A percentile compares a stretch with the other conserved stretches of the same genome.
Evolutionary conservation across 2,888 invertebrate species (phyloP).

Genomic region (Sphecodes monilicornis): DNA sequence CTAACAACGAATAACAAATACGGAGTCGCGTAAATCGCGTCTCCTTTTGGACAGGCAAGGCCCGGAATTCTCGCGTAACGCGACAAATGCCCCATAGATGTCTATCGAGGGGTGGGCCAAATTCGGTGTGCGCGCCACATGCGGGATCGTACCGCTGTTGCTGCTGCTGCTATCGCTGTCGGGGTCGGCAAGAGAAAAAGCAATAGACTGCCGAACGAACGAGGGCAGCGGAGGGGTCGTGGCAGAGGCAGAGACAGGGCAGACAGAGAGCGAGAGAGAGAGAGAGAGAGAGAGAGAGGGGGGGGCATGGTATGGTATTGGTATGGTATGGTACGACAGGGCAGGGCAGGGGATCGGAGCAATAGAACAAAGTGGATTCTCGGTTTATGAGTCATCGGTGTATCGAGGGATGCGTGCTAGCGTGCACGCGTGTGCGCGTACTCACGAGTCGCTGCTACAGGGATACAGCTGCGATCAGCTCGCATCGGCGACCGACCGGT

Average conservation of each 20-base stretch:
- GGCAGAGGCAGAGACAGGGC: neutral
- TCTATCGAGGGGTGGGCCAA: neutral
- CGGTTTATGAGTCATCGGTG: slow-evolving; percentile 78
- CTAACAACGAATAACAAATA: slow-evolving; percentile 9
- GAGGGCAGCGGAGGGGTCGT: slow-evolving; percentile 12
- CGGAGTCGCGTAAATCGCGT: neutral
- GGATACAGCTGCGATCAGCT: slow-evolving; percentile 22
- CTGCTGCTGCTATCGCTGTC: slow-evolving; percentile 5
- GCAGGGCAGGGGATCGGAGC: slow-evolving; percentile 42
- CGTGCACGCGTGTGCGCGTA: neutral
- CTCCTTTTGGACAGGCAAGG: neutral
- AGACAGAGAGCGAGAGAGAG: neutral
- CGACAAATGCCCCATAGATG: neutral
- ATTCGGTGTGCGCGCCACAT: slow-evolving; percentile 41
- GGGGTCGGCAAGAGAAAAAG: slow-evolving; percentile 26
- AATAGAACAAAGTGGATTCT: slow-evolving; percentile 79
- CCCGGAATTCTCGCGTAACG: neutral
- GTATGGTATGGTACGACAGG: no score
- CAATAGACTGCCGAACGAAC: slow-evolving; percentile 11
- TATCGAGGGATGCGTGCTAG: slow-evolving; percentile 49
- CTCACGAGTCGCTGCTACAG: slow-evolving; percentile 1
- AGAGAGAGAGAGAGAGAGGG: neutral
- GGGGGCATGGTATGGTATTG: no score
- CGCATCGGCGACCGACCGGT: slow-evolving; percentile 14
- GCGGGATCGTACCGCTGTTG: slow-evolving; percentile 24